These are phyloP conservation scores for Drosophila meridiana DNA, from an alignment of 2,888 invertebrate genomes.

Conservation along the genomic window DNA sequence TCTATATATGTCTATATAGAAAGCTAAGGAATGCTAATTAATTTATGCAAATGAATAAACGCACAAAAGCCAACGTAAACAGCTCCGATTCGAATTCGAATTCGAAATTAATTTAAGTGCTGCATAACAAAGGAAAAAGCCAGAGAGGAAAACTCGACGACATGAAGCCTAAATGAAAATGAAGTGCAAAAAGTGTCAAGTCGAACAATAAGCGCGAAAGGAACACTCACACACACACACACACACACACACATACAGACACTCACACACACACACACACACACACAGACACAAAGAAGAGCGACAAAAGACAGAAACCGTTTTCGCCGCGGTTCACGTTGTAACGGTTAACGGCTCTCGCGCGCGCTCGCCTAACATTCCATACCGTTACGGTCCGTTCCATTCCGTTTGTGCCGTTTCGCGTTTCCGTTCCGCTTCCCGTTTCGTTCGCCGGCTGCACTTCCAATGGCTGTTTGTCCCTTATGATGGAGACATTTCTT, in stretches of 20 bases:
- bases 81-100: slow-evolving; percentile 7
- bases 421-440: slow-evolving; percentile 26
- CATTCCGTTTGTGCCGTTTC: slow-evolving; percentile 20
- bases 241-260: neutral
- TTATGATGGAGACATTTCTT: slow-evolving; percentile 89
- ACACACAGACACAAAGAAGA: neutral
- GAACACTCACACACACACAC: neutral
- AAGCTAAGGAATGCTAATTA: slow-evolving; percentile 27
- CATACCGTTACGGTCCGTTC: slow-evolving; percentile 4
- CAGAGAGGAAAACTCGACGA: slow-evolving; percentile 10
- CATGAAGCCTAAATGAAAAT: slow-evolving; percentile 53
- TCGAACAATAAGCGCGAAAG: slow-evolving; percentile 21
- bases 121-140: slow-evolving; percentile 54
- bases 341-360: slow-evolving; percentile 7
- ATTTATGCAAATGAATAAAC: slow-evolving; percentile 69
- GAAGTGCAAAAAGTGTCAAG: slow-evolving; percentile 74
- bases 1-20: slow-evolving; percentile 5
- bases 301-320: slow-evolving; percentile 2
- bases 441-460: slow-evolving; percentile 49
- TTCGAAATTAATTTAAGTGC: slow-evolving; percentile 69
- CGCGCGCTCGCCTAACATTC: neutral
- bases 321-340: slow-evolving; percentile 5
- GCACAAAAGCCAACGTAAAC: slow-evolving; percentile 36
- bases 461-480: slow-evolving; percentile 81
- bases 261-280: neutral